Percentiles rank a stretch among this genome's conserved stretches.
These are phyloP conservation scores for Chauna torquata DNA, from an alignment of 2,113 vertebrate genomes.

Conservation along the genomic window DNA sequence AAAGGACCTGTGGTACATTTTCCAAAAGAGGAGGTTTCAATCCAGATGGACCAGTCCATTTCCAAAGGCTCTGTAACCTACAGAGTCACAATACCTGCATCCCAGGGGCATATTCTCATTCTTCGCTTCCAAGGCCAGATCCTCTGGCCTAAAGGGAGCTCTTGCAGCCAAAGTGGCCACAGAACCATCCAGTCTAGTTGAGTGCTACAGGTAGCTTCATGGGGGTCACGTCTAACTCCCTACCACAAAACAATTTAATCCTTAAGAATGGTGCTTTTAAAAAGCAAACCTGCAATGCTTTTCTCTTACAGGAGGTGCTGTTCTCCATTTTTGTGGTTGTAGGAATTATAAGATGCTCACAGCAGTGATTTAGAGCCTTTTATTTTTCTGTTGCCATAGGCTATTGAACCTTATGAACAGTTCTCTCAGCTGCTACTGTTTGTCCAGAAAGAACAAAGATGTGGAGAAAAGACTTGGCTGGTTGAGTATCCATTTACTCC, in stretches of 20 bases:
- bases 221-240: not conserved
- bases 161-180: not conserved
- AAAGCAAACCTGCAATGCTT: not conserved
- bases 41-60: not conserved
- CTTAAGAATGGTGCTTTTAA: not conserved
- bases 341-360: not conserved
- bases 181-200: not conserved
- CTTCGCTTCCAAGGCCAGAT: not conserved
- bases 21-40: not conserved
- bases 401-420: not conserved
- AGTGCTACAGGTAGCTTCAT: rapidly evolving
- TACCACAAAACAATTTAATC: not conserved
- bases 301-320: not conserved
- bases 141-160: not conserved
- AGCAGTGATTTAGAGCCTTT: not conserved
- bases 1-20: not conserved
- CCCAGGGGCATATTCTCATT: rapidly evolving
- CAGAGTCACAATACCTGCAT: not conserved
- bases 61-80: not conserved
- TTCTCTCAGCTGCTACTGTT: not conserved
- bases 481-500: not conserved
- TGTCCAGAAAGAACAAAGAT: not conserved
- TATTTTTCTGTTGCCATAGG: not conserved
- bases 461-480: not conserved
- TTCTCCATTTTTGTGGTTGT: not conserved